Conservation (phyloP, 1,140 invertebrate genomes). For the Diabrotica undecimpunctata region DNA sequence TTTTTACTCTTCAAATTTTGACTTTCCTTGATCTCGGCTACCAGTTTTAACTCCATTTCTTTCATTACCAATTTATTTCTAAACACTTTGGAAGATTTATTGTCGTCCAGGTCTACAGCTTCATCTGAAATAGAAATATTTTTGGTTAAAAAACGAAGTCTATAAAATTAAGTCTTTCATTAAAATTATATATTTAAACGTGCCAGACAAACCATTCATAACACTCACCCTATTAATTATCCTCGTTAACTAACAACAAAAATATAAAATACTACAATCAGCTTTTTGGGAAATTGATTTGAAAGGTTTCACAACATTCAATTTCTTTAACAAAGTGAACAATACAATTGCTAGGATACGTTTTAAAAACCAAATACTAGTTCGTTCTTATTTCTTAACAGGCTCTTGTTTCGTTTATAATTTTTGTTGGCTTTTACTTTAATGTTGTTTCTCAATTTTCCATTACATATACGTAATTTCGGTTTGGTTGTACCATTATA, state of each 20-base stretch:
- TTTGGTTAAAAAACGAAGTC: too few species aligned
- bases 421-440: too few species aligned
- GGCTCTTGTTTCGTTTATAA: too few species aligned
- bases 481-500: too few species aligned
- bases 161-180: too few species aligned
- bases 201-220: background rate
- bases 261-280: background rate
- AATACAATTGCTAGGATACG: too few species aligned
- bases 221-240: conserved; percentile 13
- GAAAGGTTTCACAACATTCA: too few species aligned
- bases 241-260: conserved; percentile 14
- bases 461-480: too few species aligned
- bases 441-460: too few species aligned
- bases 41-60: conserved; percentile 76
- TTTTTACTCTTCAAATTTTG: conserved; percentile 61
- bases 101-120: conserved; percentile 29
- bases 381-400: too few species aligned
- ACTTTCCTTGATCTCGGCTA: conserved; percentile 76
- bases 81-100: conserved; percentile 45
- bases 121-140: conserved; percentile 11
- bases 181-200: background rate
- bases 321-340: too few species aligned
- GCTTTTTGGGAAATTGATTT: background rate
- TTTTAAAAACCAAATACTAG: too few species aligned
- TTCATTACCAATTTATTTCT: conserved; percentile 57